These are phyloP conservation scores for Sardina pilchardus DNA, from an alignment of 2,113 vertebrate species.

Conservation along the genomic window DNA sequence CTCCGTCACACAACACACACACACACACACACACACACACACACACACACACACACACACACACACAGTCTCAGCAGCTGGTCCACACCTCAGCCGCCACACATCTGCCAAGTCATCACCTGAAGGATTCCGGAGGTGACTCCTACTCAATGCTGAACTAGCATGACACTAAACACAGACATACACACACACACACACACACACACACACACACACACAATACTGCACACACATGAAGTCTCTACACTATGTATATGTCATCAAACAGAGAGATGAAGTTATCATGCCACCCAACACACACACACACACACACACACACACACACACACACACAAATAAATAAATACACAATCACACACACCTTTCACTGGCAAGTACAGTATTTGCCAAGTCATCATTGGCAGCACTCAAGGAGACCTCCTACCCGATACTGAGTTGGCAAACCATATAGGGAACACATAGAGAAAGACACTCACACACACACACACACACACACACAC, in stretches of 20 bases:
- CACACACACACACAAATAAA: background rate
- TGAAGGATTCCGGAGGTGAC: constrained; percentile 58
- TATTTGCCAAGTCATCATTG: constrained; percentile 6
- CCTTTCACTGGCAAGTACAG: background rate
- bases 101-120: constrained; percentile 69
- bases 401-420: background rate
- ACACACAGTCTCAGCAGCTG: constrained; percentile 16
- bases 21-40: background rate
- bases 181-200: background rate
- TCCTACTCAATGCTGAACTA: constrained; percentile 33
- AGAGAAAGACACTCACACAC: background rate
- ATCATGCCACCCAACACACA: background rate
- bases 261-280: too few relatives aligned
- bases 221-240: background rate
- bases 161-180: background rate
- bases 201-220: background rate
- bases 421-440: background rate
- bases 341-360: background rate
- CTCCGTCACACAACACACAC: background rate
- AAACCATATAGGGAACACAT: background rate
- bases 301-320: constrained; percentile 25
- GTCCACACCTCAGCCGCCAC: constrained; percentile 51
- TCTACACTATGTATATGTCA: too few relatives aligned
- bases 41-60: constrained; percentile 12
- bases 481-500: background rate